Evolutionary conservation across 2,888 invertebrate species (phyloP), one percentile per base, ranked within the genome.

Genomic region (Caenorhabditis doughertyi): DNA sequence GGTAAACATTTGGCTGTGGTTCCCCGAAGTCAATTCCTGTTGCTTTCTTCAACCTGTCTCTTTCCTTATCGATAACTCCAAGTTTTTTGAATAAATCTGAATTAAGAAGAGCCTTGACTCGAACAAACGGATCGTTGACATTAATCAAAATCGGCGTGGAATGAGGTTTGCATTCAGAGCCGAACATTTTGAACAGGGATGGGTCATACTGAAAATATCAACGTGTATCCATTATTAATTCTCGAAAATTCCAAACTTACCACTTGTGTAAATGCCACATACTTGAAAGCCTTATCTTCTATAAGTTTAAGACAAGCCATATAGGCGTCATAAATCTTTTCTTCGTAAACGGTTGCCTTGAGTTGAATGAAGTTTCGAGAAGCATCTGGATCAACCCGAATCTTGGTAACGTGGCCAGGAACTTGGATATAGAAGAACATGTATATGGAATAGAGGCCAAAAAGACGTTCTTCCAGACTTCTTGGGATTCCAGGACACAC

Each of bases 401-500:
- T 72, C 44, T 81, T 76, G 51, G 76, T 71, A 32, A 72, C 76
- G 35, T 76, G 81, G 7, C 35, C 49, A 3, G 25, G 27, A 3
- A 23, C 23, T 47, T 81, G 81, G 7, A 70, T 71, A 27, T 76
- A 81, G 67, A 71, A 81, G 47, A 81, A 81, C 0, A 76, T 81
- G 81, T 76, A 76, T n/a, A 76, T 42, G 1, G 76, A 56, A 35
- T 76, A 81, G 25, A 81, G 51, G 23, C 81, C 81, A 29, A 81
- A 81, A 8, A 81, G 35, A 3, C 76, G 70, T 25, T 81, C 76
- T 29, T 81, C 64, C 2, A 74, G 23, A 42, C 74, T 29, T 49
- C 81, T 53, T 27, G 39, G 32, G 7, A 32, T 32, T n/a, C 62
- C 62, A 4, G 3, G 7, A 5, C 56, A 25, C 2, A 64, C 27